A percentile compares a stretch with the other conserved stretches of the same genome.
Conservation (phyloP, 2,888 invertebrate species). For the Caenorhabditis sp. region DNA sequence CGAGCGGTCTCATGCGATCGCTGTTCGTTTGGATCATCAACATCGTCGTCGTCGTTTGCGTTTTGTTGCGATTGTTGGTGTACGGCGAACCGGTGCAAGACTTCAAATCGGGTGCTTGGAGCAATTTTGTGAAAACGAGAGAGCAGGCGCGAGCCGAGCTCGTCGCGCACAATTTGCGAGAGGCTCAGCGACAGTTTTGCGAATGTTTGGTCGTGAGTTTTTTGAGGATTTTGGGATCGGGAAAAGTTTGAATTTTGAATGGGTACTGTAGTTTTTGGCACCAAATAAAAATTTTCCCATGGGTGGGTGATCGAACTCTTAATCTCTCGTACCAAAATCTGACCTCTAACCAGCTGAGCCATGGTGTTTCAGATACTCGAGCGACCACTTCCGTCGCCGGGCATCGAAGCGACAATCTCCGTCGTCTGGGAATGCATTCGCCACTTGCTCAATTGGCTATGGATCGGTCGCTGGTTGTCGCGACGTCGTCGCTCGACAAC, state of each 20-base stretch:
- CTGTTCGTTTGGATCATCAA: constrained; percentile 46
- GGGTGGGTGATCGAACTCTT: too few species aligned
- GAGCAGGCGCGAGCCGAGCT: constrained; percentile 54
- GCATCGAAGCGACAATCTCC: constrained; percentile 60
- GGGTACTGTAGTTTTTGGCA: too few species aligned
- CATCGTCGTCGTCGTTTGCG: constrained; percentile 45
- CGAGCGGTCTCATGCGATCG: constrained; percentile 22
- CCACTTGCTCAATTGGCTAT: constrained; percentile 64
- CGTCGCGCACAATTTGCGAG: constrained; percentile 58
- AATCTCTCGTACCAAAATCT: too few species aligned
- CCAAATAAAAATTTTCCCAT: not conserved
- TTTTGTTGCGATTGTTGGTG: constrained; percentile 46
- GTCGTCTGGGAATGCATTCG: constrained; percentile 61
- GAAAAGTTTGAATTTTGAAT: too few species aligned
- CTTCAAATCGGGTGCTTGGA: constrained; percentile 59
- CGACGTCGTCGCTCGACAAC: constrained; percentile 38
- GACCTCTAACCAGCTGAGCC: too few species aligned
- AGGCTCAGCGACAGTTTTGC: constrained; percentile 63
- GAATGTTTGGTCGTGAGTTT: constrained; percentile 57
- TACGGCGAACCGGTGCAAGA: constrained; percentile 52
- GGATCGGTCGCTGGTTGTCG: constrained; percentile 66
- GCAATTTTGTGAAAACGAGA: constrained; percentile 51
- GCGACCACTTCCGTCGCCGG: constrained; percentile 60
- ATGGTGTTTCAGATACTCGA: constrained; percentile 44
- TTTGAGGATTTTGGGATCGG: too few species aligned